Evolutionary conservation across 1,140 invertebrate species (phyloP).

Genomic region (Ips typographus): DNA sequence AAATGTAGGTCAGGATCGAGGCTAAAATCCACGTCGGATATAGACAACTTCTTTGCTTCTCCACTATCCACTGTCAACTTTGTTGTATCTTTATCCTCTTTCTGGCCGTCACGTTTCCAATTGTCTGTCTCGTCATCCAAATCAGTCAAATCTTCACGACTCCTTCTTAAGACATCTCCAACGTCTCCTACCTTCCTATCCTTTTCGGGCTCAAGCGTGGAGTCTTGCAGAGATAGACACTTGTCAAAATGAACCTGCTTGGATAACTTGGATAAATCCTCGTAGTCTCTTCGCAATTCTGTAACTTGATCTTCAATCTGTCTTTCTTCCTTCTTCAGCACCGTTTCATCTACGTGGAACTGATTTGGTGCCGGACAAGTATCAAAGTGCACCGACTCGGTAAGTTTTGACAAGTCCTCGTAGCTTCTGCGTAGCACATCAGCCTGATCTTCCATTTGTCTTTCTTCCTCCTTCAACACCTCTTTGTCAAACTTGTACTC

Average conservation of each 20-base stretch:
- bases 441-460: conserved; percentile 33
- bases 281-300: conserved; percentile 5
- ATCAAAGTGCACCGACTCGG: conserved; percentile 36
- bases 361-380: conserved; percentile 26
- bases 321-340: conserved; percentile 31
- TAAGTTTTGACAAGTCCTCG: conserved; percentile 32
- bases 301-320: conserved; percentile 30
- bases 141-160: conserved; percentile 18
- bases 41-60: conserved; percentile 31
- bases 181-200: conserved; percentile 29
- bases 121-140: conserved; percentile 17
- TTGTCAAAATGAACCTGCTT: conserved; percentile 36
- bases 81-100: conserved; percentile 31
- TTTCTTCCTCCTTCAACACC: conserved; percentile 27
- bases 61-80: neutral
- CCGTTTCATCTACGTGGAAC: conserved; percentile 14
- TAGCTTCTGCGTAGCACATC: conserved; percentile 24
- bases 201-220: conserved; percentile 4
- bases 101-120: conserved; percentile 17
- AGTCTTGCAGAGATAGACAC: conserved; percentile 13
- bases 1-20: conserved; percentile 32
- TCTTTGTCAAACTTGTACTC: conserved; percentile 24
- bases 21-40: conserved; percentile 39
- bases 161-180: conserved; percentile 24
- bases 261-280: conserved; percentile 28